Evolutionary conservation across 2,888 invertebrate genomes (phyloP).

Genomic region (Lochmaea crataegi): DNA sequence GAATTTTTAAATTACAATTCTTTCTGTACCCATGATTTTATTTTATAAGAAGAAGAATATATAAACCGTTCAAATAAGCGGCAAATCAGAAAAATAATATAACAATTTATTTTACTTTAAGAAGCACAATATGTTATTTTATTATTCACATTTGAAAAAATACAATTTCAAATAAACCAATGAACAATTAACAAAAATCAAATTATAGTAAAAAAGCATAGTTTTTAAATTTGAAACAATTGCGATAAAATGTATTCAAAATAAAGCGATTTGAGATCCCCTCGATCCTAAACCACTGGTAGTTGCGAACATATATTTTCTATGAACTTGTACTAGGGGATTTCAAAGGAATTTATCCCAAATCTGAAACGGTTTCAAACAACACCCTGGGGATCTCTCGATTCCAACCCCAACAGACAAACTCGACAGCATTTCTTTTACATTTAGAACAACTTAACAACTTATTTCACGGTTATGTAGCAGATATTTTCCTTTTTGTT

Average conservation of each 20-base stretch:
- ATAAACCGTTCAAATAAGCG: too few species aligned
- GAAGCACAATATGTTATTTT: too few species aligned
- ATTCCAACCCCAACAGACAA: constrained; percentile 57
- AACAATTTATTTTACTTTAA: too few species aligned
- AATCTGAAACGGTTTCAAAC: constrained; percentile 48
- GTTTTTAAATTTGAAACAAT: constrained; percentile 6
- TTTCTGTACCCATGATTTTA: too few species aligned
- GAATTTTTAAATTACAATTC: too few species aligned
- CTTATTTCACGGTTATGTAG: constrained; percentile 47
- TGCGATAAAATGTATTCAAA: constrained; percentile 5
- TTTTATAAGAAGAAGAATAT: too few species aligned
- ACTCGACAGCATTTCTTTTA: constrained; percentile 57
- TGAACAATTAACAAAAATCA: not conserved
- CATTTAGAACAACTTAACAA: constrained; percentile 53
- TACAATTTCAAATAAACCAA: not conserved
- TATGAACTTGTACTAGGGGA: constrained; percentile 44
- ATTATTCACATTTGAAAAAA: too few species aligned
- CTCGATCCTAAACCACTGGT: not conserved
- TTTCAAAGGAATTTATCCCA: constrained; percentile 41
- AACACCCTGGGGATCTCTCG: constrained; percentile 56
- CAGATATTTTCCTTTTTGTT: constrained; percentile 20
- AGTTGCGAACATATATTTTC: constrained; percentile 41
- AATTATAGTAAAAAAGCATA: not conserved
- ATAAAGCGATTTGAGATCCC: constrained; percentile 11
- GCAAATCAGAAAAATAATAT: too few species aligned